Conservation (phyloP, 2,113 vertebrate genomes). For the Psophia crepitans region DNA sequence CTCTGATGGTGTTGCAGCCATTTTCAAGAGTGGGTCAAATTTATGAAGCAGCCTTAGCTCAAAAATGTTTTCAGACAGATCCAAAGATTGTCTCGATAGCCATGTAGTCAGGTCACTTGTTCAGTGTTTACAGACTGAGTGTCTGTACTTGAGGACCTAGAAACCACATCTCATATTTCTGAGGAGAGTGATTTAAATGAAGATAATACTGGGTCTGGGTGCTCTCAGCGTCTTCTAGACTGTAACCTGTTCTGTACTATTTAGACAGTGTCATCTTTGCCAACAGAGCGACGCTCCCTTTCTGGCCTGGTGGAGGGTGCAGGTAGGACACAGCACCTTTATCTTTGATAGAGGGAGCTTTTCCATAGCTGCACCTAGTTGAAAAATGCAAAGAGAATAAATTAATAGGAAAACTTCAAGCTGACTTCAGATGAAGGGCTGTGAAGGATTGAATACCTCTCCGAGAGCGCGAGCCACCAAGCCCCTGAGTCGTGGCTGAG, state of each 20-base stretch:
- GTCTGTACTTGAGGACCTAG: neutral
- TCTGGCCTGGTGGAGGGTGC: neutral
- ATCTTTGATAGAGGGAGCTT: neutral
- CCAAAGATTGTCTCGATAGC: neutral
- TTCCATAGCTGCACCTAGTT: fast-evolving
- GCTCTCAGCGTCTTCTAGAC: neutral
- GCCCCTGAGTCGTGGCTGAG: fast-evolving
- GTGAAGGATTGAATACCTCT: neutral
- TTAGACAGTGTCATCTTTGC: neutral
- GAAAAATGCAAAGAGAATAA: neutral
- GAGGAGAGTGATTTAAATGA: neutral
- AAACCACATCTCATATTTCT: neutral
- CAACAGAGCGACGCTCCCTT: neutral
- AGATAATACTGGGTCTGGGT: neutral
- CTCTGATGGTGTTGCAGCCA: neutral
- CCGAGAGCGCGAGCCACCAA: neutral
- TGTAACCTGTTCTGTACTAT: neutral
- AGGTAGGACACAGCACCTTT: neutral
- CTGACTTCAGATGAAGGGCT: neutral
- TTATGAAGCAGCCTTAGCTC: neutral
- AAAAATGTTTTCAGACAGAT: neutral
- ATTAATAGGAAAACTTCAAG: neutral
- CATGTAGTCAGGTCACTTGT: neutral
- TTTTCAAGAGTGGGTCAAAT: neutral
- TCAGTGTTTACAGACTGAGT: neutral